A percentile compares a stretch with the other conserved stretches of the same genome.
Evolutionary conservation across 1,140 invertebrate species (phyloP).

Genomic region (Zaprionus ornatus): DNA sequence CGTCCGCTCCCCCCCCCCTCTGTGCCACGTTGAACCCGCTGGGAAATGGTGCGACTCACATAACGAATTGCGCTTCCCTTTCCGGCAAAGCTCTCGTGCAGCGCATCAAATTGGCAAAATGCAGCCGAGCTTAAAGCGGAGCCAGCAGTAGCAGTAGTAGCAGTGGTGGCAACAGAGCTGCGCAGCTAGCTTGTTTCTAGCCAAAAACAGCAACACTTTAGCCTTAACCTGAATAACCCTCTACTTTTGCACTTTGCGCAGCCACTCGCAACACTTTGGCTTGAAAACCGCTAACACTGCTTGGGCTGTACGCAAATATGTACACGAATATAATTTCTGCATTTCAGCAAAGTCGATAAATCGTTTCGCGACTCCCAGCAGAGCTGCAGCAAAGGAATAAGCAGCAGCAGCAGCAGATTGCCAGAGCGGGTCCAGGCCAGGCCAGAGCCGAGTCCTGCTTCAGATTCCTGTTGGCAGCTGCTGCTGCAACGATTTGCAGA

Average conservation of each 20-base stretch:
- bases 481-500: constrained; percentile 7
- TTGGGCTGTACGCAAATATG: constrained; percentile 25
- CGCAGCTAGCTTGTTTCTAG: neutral
- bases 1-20: no score
- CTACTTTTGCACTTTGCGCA: no score
- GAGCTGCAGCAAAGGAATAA: neutral
- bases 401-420: neutral
- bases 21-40: neutral
- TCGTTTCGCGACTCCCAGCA: constrained; percentile 21
- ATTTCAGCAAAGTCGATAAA: constrained; percentile 46
- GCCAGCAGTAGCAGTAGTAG: neutral
- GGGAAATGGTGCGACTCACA: constrained; percentile 40
- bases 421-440: no score
- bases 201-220: neutral
- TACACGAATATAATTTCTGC: constrained; percentile 39
- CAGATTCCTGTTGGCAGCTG: constrained; percentile 8
- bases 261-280: neutral
- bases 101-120: constrained; percentile 53
- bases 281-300: neutral
- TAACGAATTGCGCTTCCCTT: constrained; percentile 46
- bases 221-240: neutral
- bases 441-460: no score
- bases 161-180: neutral
- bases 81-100: neutral
- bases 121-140: constrained; percentile 43